phyloP scores from a whole-genome alignment of 2,888 invertebrate species.

The Caradrina clavipalpis region DNA sequence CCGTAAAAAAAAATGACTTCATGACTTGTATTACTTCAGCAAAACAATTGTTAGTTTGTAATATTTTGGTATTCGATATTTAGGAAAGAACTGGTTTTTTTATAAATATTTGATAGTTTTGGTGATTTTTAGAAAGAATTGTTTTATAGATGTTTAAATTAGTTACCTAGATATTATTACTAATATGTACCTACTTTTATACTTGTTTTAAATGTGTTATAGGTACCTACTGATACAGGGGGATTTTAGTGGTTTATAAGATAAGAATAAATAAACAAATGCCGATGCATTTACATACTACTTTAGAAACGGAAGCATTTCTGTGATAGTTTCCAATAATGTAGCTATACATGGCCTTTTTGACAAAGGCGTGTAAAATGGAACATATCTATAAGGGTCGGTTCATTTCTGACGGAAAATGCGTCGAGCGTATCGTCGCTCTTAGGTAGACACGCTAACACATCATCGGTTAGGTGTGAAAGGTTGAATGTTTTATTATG shows the following conservation, averaged over 20 bases:
- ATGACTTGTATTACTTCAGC: neutral
- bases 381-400: conserved; percentile 16
- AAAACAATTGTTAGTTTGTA: neutral
- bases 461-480: too few relatives aligned
- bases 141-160: neutral
- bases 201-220: conserved; percentile 6
- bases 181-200: neutral
- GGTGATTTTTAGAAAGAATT: conserved; percentile 22
- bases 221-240: neutral
- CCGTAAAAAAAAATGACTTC: neutral
- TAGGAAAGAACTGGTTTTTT: neutral
- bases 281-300: conserved; percentile 55
- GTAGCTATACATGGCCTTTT: neutral
- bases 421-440: too few relatives aligned
- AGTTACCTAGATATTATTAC: neutral
- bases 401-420: too few relatives aligned
- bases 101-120: neutral
- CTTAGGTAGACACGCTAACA: too few relatives aligned
- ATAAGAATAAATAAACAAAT: conserved; percentile 42
- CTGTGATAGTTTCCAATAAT: conserved; percentile 58
- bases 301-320: conserved; percentile 50
- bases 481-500: too few relatives aligned
- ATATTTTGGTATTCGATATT: neutral
- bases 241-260: conserved; percentile 17
- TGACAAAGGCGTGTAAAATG: neutral